Percentiles rank a stretch among this genome's conserved stretches.
Conservation (phyloP, 2,888 invertebrate species). For the Lasioglossum marginatum region DNA sequence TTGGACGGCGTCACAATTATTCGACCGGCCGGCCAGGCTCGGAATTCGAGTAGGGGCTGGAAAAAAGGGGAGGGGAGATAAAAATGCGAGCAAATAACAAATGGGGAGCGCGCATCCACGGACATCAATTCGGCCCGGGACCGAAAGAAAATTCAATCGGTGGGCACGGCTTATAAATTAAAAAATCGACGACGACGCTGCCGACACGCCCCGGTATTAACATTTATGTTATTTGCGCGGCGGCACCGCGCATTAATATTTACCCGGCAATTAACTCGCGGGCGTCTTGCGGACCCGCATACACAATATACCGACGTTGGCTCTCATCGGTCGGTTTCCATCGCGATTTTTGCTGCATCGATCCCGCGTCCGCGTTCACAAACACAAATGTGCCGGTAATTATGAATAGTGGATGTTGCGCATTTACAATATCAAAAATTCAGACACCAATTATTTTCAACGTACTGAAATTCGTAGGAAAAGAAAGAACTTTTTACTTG, state of each 20-base stretch:
- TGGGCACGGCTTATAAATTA: neutral
- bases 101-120: neutral
- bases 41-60: neutral
- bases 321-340: neutral
- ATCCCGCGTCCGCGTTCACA: neutral
- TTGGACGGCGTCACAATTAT: neutral
- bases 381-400: neutral
- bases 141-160: neutral
- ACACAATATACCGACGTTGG: neutral
- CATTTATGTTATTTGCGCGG: slow-evolving; percentile 9
- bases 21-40: neutral
- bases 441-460: neutral
- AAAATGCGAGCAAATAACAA: neutral
- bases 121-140: neutral
- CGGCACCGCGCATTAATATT: slow-evolving; percentile 51
- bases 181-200: neutral
- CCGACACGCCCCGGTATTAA: neutral
- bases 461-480: neutral
- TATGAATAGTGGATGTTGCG: no score
- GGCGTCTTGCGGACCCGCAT: neutral
- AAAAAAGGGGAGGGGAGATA: neutral
- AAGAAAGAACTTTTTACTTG: no score
- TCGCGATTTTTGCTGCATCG: neutral
- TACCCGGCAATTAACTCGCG: slow-evolving; percentile 63
- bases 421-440: no score